Evolutionary conservation across 2,113 vertebrate genomes (phyloP).

Genomic region (Dipodomys stephensi): DNA sequence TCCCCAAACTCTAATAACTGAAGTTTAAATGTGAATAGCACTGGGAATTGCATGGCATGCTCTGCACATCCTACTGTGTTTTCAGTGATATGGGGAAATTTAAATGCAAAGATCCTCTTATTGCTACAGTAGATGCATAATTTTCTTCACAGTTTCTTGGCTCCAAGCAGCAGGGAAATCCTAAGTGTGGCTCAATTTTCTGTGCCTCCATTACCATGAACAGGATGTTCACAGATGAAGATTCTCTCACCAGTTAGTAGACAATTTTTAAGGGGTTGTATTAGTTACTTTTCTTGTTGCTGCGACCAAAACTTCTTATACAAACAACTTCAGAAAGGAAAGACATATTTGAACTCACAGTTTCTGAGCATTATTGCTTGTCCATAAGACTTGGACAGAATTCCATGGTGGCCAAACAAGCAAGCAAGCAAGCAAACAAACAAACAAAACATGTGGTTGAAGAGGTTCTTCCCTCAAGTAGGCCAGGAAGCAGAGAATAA

Average conservation of each 20-base stretch:
- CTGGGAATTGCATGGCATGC: not conserved
- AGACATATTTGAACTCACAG: no score
- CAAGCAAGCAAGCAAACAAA: no score
- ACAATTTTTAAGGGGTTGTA: not conserved
- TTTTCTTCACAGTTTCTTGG: not conserved
- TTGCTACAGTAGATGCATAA: not conserved
- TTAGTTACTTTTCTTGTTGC: no score
- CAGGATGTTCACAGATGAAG: not conserved
- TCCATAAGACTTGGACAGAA: no score
- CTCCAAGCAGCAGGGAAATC: not conserved
- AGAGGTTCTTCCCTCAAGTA: no score
- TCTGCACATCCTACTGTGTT: not conserved
- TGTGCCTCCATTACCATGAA: not conserved
- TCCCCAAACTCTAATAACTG: not conserved
- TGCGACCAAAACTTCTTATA: no score
- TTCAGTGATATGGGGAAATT: constrained; percentile 1
- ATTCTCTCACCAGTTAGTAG: not conserved
- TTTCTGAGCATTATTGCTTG: no score
- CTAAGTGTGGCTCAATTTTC: not conserved
- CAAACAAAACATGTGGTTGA: no score
- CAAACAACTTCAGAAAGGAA: no score
- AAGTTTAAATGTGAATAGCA: not conserved
- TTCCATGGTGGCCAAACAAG: no score
- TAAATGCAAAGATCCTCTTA: not conserved
- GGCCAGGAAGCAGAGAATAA: no score